Conservation (phyloP, 2,888 invertebrate genomes). For the Cerceris ruficornis region DNA sequence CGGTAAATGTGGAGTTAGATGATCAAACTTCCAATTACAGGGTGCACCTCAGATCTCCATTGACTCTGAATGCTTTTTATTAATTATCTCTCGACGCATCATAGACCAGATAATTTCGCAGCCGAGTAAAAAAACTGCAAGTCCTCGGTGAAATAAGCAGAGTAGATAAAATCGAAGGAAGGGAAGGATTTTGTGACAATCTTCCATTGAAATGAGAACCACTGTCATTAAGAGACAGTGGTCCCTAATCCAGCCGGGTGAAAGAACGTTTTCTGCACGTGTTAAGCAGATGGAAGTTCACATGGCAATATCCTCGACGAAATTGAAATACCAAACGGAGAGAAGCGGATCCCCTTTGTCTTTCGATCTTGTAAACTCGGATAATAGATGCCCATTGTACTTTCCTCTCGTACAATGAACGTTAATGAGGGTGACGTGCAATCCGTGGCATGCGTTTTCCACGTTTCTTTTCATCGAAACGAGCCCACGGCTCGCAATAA, state of each 20-base stretch:
- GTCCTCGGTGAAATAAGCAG: too few relatives aligned
- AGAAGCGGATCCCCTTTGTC: slow-evolving; percentile 55
- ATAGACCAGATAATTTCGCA: too few relatives aligned
- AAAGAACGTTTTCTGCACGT: slow-evolving; percentile 49
- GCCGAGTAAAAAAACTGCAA: too few relatives aligned
- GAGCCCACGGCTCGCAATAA: slow-evolving; percentile 1
- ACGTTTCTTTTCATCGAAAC: slow-evolving; percentile 19
- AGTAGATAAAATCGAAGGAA: too few relatives aligned
- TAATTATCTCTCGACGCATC: too few relatives aligned
- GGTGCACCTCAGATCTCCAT: too few relatives aligned
- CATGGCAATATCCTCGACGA: slow-evolving; percentile 55
- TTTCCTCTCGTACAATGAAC: slow-evolving; percentile 38
- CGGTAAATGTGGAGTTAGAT: too few relatives aligned
- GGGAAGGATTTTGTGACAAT: too few relatives aligned
- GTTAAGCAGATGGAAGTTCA: slow-evolving; percentile 59
- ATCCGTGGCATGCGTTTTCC: slow-evolving; percentile 25
- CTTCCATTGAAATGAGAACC: slow-evolving; percentile 41
- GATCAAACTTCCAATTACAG: too few relatives aligned
- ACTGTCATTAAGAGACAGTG: slow-evolving; percentile 41
- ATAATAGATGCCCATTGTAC: slow-evolving; percentile 41
- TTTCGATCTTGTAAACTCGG: slow-evolving; percentile 14
- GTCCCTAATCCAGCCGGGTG: slow-evolving; percentile 42
- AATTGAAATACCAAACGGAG: slow-evolving; percentile 57
- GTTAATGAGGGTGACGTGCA: slow-evolving; percentile 33
- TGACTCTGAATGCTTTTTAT: too few relatives aligned